Conservation (phyloP, 1,140 invertebrate species). For the Cherax destructor region DNA sequence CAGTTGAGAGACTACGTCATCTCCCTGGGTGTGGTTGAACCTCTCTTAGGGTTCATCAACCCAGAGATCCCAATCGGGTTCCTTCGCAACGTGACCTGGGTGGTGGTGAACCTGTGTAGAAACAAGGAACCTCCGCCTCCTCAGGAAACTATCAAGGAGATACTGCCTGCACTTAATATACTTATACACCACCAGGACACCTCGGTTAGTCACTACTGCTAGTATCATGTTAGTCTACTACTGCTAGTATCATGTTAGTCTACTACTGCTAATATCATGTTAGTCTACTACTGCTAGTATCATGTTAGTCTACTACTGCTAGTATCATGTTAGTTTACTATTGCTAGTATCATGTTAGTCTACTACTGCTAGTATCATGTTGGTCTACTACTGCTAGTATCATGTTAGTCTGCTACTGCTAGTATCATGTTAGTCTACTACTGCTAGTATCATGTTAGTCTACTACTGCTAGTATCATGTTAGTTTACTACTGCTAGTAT, state of each 20-base stretch:
- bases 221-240: neutral
- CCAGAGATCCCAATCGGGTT: slow-evolving; percentile 95
- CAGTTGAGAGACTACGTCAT: slow-evolving; percentile 93
- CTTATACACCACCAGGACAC: slow-evolving; percentile 97
- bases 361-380: no score
- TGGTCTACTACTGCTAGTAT: no score
- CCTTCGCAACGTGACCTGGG: slow-evolving; percentile 98
- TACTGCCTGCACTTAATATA: slow-evolving; percentile 94
- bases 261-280: no score
- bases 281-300: no score
- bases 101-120: slow-evolving; percentile 97
- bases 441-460: no score
- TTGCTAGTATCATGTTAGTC: no score
- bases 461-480: no score
- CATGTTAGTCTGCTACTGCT: no score
- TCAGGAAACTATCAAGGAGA: slow-evolving; percentile 90
- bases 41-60: slow-evolving; percentile 92
- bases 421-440: no score
- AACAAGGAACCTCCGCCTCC: slow-evolving; percentile 96
- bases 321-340: no score
- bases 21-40: slow-evolving; percentile 90
- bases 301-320: no score
- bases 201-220: slow-evolving; percentile 83
- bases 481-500: no score
- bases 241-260: neutral